Conservation (phyloP, 2,888 invertebrate species). For the Phoronis australis region DNA sequence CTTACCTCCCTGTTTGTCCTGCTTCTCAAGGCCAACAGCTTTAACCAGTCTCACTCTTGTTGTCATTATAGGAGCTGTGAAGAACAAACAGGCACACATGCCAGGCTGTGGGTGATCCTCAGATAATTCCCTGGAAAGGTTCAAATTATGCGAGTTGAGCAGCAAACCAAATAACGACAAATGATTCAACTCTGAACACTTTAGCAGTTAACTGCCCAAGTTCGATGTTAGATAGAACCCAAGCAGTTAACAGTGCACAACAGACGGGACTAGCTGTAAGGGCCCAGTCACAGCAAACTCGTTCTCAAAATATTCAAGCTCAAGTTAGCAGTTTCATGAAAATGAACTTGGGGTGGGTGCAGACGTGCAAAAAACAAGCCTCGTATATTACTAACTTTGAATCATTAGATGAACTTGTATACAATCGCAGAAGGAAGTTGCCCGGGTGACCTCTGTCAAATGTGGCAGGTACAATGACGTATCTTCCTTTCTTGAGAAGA, state of each 20-base stretch:
- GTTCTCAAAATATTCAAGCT: too few species aligned
- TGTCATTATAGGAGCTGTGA: slow-evolving; percentile 36
- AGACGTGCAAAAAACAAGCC: slow-evolving; percentile 3
- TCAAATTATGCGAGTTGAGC: too few species aligned
- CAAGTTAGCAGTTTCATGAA: neutral
- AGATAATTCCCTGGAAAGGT: slow-evolving; percentile 45
- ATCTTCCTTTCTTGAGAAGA: slow-evolving; percentile 53
- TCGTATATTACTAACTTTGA: slow-evolving; percentile 32
- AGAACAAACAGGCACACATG: slow-evolving; percentile 31
- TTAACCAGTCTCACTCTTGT: slow-evolving; percentile 54
- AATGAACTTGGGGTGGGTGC: neutral
- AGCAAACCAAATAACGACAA: too few species aligned
- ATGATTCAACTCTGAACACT: too few species aligned
- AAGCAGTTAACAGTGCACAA: neutral
- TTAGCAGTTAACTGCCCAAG: neutral
- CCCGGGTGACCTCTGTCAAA: slow-evolving; percentile 58
- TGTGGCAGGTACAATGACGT: slow-evolving; percentile 59
- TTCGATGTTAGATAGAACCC: neutral
- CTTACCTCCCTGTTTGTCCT: slow-evolving; percentile 48
- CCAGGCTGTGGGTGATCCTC: slow-evolving; percentile 49
- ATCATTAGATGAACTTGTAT: slow-evolving; percentile 33
- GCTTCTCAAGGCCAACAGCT: slow-evolving; percentile 53
- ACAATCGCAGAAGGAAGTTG: slow-evolving; percentile 57
- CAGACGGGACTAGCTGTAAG: too few species aligned
- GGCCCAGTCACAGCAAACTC: too few species aligned